Conservation (phyloP, 1,140 invertebrate species). For the Pseudachorutes palmiensis region DNA sequence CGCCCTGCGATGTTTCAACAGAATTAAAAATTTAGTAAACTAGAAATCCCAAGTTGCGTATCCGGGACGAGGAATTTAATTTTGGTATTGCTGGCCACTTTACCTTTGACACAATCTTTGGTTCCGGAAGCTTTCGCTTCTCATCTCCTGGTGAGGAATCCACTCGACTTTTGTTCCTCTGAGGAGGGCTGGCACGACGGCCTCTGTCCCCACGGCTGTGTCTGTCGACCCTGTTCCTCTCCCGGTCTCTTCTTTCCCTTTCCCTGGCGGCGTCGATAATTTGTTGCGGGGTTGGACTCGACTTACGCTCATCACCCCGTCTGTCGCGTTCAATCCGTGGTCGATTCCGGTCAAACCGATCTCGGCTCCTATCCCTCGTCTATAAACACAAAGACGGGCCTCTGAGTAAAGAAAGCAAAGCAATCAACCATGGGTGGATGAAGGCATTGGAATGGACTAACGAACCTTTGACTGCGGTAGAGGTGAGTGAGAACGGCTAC, state of each 20-base stretch:
- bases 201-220: neutral
- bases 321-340: constrained; percentile 18
- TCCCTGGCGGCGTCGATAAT: constrained; percentile 10
- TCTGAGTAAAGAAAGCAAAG: constrained; percentile 23
- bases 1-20: neutral
- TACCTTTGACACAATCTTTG: neutral
- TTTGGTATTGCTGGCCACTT: neutral
- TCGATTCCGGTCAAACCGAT: constrained; percentile 40
- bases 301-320: neutral
- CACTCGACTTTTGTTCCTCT: constrained; percentile 8
- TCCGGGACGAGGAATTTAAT: too few species aligned
- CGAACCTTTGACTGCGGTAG: constrained; percentile 28
- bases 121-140: constrained; percentile 6
- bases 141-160: neutral
- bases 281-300: constrained; percentile 14
- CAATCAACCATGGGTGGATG: constrained; percentile 21
- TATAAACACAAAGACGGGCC: constrained; percentile 12
- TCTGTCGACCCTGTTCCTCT: neutral
- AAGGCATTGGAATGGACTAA: constrained; percentile 24
- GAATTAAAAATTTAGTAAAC: constrained; percentile 4
- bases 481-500: constrained; percentile 12
- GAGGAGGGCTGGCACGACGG: constrained; percentile 5
- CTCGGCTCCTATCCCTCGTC: constrained; percentile 25
- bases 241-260: constrained; percentile 12
- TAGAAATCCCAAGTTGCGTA: too few species aligned